Percentiles rank a stretch among this genome's conserved stretches.
These are phyloP conservation scores for Patagioenas fasciata DNA, from an alignment of 2,113 vertebrate species.

Conservation along the genomic window DNA sequence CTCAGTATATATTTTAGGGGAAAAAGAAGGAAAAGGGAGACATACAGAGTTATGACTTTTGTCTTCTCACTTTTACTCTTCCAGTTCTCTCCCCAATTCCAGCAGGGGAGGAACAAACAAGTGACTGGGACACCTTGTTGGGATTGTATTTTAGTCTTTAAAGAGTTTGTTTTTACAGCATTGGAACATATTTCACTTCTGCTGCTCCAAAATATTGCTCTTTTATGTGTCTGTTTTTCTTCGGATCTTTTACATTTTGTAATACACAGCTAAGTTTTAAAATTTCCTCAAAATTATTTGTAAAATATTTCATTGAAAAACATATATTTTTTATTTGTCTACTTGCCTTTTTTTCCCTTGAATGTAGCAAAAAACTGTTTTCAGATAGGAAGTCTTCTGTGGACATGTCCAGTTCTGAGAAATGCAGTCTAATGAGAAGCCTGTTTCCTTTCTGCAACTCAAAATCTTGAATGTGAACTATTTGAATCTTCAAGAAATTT, in stretches of 20 bases:
- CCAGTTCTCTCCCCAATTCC: no score
- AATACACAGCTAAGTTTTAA: background rate
- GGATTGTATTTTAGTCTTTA: background rate
- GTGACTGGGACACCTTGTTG: no score
- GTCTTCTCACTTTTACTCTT: no score
- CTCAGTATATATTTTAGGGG: no score
- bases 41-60: no score
- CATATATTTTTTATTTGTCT: background rate
- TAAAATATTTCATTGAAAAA: background rate
- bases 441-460: background rate
- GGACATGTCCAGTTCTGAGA: background rate
- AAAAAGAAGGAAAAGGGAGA: no score
- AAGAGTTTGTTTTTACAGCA: background rate
- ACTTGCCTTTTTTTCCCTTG: background rate
- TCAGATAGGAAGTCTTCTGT: background rate
- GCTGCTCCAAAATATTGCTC: background rate
- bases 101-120: no score
- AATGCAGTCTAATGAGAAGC: background rate
- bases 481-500: background rate
- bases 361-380: background rate
- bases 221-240: background rate
- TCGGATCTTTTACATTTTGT: background rate
- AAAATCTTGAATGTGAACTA: background rate
- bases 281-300: background rate
- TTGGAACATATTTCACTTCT: background rate